Percentiles rank a stretch among this genome's conserved stretches.
Conservation (phyloP, 2,888 invertebrate species). For the Kryphioiulus occultus region DNA sequence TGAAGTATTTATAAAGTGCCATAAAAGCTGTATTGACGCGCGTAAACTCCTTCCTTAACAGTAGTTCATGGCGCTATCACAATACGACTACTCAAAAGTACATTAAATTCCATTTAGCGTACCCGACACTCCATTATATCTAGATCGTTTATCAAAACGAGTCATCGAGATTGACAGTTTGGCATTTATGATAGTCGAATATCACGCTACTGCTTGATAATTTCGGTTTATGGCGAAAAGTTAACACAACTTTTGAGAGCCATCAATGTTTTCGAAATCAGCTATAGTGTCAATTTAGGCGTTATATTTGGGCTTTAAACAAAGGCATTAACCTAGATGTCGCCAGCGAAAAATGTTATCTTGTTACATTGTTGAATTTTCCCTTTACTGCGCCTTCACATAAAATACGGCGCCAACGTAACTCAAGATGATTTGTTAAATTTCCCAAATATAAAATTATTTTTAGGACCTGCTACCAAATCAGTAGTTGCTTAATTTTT, state of each 20-base stretch:
- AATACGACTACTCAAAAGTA: neutral
- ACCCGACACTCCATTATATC: neutral
- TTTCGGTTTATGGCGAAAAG: neutral
- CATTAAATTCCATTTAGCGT: conserved; percentile 11
- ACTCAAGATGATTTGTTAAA: too few relatives aligned
- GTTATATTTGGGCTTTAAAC: neutral
- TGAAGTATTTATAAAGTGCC: neutral
- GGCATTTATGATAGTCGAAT: neutral
- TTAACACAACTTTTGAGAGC: neutral
- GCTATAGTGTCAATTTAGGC: neutral
- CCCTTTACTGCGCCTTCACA: too few relatives aligned
- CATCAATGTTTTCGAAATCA: neutral
- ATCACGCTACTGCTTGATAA: neutral
- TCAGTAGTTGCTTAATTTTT: too few relatives aligned
- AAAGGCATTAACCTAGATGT: neutral
- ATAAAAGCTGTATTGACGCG: neutral
- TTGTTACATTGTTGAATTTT: neutral
- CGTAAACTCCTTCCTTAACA: neutral
- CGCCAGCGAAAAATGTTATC: neutral
- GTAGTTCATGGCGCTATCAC: neutral
- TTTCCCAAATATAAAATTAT: too few relatives aligned
- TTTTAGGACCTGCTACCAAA: too few relatives aligned
- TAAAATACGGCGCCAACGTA: too few relatives aligned
- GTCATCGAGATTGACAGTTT: neutral
- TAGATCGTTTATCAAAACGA: neutral